Conservation (phyloP, 1,140 invertebrate species). For the Gryllus bimaculatus region DNA sequence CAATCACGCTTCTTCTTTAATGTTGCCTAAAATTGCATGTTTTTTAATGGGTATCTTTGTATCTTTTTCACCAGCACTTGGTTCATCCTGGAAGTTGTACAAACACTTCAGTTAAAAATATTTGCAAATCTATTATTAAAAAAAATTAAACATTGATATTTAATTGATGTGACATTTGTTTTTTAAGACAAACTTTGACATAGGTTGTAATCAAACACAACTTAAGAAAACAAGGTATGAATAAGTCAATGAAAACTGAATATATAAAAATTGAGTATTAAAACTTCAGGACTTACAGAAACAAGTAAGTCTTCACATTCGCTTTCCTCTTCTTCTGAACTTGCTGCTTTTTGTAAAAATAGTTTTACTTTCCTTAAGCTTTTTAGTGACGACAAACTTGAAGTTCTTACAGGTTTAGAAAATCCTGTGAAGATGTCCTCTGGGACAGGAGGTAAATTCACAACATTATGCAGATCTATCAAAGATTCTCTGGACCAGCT, state of each 20-base stretch:
- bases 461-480: conserved; percentile 33
- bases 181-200: too few species aligned
- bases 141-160: background rate
- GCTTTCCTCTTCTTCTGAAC: conserved; percentile 35
- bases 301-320: conserved; percentile 41
- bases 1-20: conserved; percentile 21
- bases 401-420: conserved; percentile 30
- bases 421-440: conserved; percentile 36
- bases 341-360: conserved; percentile 33
- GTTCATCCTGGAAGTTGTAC: conserved; percentile 18
- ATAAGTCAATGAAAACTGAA: too few species aligned
- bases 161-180: too few species aligned
- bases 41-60: conserved; percentile 21
- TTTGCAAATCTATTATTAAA: background rate
- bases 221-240: too few species aligned
- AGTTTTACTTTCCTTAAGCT: conserved; percentile 35
- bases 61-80: conserved; percentile 11
- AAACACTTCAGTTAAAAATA: too few species aligned
- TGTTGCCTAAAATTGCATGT: conserved; percentile 20
- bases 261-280: background rate
- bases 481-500: conserved; percentile 34
- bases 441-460: conserved; percentile 35
- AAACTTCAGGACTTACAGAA: background rate
- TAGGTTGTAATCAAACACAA: too few species aligned
- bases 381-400: conserved; percentile 35